These are phyloP conservation scores for Ciconia stormi DNA, from an alignment of 2,113 vertebrate species.

Conservation along the genomic window DNA sequence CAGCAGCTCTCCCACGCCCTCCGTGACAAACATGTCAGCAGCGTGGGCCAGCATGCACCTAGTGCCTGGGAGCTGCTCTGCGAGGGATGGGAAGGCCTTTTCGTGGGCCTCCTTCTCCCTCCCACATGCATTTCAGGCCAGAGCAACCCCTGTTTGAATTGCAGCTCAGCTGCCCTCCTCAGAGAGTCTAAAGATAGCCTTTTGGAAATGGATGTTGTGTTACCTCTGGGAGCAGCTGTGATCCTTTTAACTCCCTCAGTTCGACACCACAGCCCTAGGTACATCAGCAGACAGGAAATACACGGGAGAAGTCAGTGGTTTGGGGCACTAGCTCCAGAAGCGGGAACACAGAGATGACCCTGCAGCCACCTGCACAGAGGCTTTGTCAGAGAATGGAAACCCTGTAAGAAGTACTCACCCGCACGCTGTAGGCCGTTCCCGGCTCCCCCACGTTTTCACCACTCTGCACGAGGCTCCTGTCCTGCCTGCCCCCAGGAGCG, in stretches of 20 bases:
- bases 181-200: background rate
- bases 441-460: constrained; percentile 20
- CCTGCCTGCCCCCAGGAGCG: background rate
- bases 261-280: background rate
- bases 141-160: background rate
- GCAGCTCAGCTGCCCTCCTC: background rate
- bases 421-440: constrained; percentile 69
- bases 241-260: background rate
- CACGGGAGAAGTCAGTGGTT: accelerated
- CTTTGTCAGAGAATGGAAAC: background rate
- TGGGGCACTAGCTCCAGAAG: background rate
- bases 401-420: constrained; percentile 72
- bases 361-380: background rate
- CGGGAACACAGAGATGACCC: background rate
- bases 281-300: background rate
- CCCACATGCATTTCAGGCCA: background rate
- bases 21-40: background rate
- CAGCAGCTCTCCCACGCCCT: background rate
- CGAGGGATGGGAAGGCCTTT: background rate
- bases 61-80: background rate
- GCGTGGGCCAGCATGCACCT: accelerated
- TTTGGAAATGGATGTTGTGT: background rate
- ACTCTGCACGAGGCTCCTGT: background rate
- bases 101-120: background rate
- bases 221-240: background rate